Percentiles rank a stretch among this genome's conserved stretches.
These are phyloP conservation scores for Scaptodrosophila lebanonensis DNA, from an alignment of 1,140 invertebrate genomes.

Conservation along the genomic window DNA sequence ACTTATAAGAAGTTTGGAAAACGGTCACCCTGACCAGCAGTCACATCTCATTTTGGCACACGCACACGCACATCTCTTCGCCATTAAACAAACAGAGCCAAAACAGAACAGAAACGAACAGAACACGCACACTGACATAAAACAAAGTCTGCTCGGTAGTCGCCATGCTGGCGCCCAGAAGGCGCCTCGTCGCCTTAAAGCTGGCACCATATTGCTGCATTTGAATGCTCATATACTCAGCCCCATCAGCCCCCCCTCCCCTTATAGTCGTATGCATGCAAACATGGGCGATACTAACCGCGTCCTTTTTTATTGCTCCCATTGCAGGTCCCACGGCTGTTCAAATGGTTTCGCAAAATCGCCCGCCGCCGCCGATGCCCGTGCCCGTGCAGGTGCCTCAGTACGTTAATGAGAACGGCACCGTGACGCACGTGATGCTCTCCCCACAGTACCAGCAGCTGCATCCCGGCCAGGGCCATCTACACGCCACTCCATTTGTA, in stretches of 20 bases:
- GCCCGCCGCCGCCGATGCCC: slow-evolving; percentile 90
- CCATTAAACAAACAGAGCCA: slow-evolving; percentile 48
- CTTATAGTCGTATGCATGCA: slow-evolving; percentile 14
- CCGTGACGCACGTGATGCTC: slow-evolving; percentile 90
- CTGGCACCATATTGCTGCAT: slow-evolving; percentile 46
- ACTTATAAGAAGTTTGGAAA: too few species aligned
- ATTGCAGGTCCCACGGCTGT: slow-evolving; percentile 84
- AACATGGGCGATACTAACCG: not conserved
- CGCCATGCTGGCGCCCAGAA: slow-evolving; percentile 17
- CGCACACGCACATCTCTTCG: too few species aligned
- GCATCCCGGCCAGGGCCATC: slow-evolving; percentile 77
- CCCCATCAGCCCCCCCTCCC: slow-evolving; percentile 18
- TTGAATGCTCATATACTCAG: slow-evolving; percentile 10
- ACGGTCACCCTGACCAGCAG: too few species aligned
- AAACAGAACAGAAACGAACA: too few species aligned
- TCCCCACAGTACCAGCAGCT: slow-evolving; percentile 83
- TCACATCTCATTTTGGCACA: too few species aligned
- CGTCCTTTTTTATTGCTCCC: slow-evolving; percentile 31
- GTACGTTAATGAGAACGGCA: slow-evolving; percentile 92
- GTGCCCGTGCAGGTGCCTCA: slow-evolving; percentile 93
- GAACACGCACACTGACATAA: slow-evolving; percentile 52
- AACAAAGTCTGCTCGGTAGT: slow-evolving; percentile 37
- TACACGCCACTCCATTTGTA: slow-evolving; percentile 73
- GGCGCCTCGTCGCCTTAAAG: slow-evolving; percentile 40
- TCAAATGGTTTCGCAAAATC: slow-evolving; percentile 89